Conservation (phyloP, 2,113 vertebrate species). For the Azemiops feae region DNA sequence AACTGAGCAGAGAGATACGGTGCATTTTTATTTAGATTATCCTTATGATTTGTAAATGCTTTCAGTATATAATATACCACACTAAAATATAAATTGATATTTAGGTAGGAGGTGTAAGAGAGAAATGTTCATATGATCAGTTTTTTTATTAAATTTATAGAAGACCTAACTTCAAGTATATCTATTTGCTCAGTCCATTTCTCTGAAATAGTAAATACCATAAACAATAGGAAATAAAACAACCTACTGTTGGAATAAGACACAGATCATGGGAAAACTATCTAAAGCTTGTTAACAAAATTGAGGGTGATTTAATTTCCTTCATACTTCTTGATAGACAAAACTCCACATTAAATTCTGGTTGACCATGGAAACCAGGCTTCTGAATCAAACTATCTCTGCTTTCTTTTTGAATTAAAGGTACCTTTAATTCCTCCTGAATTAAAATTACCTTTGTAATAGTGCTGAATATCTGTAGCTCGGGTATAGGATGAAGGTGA, state of each 20-base stretch:
- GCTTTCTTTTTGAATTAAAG: neutral
- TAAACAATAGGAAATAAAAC: neutral
- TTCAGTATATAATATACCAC: neutral
- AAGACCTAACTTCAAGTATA: neutral
- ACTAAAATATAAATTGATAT: neutral
- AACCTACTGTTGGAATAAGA: neutral
- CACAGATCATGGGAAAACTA: neutral
- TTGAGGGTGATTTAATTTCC: neutral
- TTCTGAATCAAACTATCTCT: neutral
- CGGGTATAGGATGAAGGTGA: no score
- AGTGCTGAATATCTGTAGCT: no score
- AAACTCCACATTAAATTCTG: neutral
- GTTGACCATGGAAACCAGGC: neutral
- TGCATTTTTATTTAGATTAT: neutral
- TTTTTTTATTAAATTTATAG: neutral
- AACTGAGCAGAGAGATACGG: neutral
- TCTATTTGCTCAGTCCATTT: neutral
- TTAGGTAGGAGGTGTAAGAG: neutral
- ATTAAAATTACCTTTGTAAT: neutral
- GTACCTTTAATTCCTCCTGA: neutral
- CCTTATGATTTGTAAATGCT: neutral
- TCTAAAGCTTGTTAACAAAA: neutral
- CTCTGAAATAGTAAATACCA: neutral
- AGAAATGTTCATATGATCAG: neutral
- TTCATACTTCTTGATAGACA: neutral